A percentile compares a stretch with the other conserved stretches of the same genome.
Evolutionary conservation across 2,113 vertebrate species (phyloP).

Genomic region (Dipodomys merriami): DNA sequence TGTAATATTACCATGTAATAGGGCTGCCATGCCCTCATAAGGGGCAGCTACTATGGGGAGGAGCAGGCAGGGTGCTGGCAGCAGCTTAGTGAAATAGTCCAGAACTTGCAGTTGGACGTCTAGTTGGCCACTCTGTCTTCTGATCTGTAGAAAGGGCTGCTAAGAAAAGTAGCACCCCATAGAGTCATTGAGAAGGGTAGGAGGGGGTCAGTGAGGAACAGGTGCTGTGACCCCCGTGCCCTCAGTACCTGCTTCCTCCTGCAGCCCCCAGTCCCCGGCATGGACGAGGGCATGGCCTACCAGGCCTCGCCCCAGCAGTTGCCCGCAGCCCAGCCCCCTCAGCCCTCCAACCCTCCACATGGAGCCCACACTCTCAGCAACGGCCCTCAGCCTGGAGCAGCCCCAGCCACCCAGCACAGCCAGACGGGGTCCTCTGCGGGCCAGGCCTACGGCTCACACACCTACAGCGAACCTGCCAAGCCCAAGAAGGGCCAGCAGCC

Average conservation of each 20-base stretch:
- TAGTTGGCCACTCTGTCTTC: neutral
- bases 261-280: slow-evolving; percentile 84
- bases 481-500: slow-evolving; percentile 89
- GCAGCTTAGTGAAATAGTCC: too few species aligned
- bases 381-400: slow-evolving; percentile 76
- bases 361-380: slow-evolving; percentile 65
- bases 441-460: slow-evolving; percentile 86
- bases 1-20: too few species aligned
- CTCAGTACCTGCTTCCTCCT: neutral
- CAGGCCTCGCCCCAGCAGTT: slow-evolving; percentile 78
- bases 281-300: slow-evolving; percentile 84
- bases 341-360: slow-evolving; percentile 77
- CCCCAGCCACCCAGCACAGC: slow-evolving; percentile 80
- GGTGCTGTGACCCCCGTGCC: neutral
- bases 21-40: too few species aligned
- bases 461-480: slow-evolving; percentile 80
- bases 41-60: too few species aligned
- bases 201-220: rapidly evolving
- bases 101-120: too few species aligned
- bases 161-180: too few species aligned
- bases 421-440: slow-evolving; percentile 83
- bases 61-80: rapidly evolving
- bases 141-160: neutral
- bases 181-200: neutral
- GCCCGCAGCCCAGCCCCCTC: slow-evolving; percentile 69